phyloP scores from a whole-genome alignment of 1,140 invertebrate genomes.

The Zaprionus gabonicus region DNA sequence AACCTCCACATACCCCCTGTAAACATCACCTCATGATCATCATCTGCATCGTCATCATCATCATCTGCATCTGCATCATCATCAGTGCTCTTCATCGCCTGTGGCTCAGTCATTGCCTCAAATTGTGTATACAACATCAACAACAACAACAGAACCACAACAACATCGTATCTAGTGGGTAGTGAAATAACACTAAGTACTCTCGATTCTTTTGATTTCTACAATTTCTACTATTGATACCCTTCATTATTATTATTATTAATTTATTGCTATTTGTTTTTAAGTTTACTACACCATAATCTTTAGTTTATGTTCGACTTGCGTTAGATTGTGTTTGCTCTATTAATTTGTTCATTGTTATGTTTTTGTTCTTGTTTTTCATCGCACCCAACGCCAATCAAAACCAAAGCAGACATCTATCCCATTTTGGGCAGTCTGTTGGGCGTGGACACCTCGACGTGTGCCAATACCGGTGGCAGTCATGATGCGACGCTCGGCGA shows the following conservation, averaged over 20 bases:
- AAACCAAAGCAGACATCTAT: constrained; percentile 74
- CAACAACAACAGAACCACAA: constrained; percentile 37
- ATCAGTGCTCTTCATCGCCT: constrained; percentile 19
- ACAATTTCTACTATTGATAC: constrained; percentile 12
- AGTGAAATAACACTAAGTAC: constrained; percentile 61
- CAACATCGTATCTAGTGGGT: constrained; percentile 38
- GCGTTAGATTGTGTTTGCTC: constrained; percentile 49
- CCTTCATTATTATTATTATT: constrained; percentile 15
- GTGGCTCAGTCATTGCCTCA: constrained; percentile 23
- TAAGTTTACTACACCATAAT: constrained; percentile 27
- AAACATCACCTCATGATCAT: constrained; percentile 20
- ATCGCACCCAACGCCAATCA: constrained; percentile 28
- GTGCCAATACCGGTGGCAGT: constrained; percentile 41
- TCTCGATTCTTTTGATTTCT: constrained; percentile 3
- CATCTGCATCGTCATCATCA: constrained; percentile 13
- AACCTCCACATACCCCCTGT: constrained; percentile 4
- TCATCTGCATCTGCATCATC: constrained; percentile 10
- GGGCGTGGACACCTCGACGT: constrained; percentile 76
- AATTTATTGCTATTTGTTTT: constrained; percentile 27
- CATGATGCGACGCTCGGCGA: constrained; percentile 49
- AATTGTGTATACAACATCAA: constrained; percentile 32
- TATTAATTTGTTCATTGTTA: constrained; percentile 62
- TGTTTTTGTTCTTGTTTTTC: constrained; percentile 58
- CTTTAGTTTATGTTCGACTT: constrained; percentile 50
- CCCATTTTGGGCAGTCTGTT: constrained; percentile 81